These are phyloP conservation scores for Parazoanthus atlanticus DNA, from an alignment of 92 coral and sea anemone species.

Conservation along the genomic window DNA sequence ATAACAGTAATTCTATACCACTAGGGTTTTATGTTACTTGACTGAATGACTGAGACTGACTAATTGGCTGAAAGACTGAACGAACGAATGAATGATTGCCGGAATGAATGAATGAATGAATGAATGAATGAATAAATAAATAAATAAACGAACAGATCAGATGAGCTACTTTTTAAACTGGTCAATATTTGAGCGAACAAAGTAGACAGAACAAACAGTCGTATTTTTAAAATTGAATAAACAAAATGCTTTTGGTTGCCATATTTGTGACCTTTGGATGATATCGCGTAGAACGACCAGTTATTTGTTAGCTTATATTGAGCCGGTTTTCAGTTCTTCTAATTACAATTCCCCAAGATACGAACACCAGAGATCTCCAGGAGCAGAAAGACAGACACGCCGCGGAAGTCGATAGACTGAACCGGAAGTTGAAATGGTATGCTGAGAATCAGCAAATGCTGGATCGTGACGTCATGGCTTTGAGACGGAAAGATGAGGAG, in stretches of 20 bases:
- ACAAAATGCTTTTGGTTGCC: too few relatives aligned
- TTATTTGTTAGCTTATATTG: not conserved
- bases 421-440: constrained; percentile 94
- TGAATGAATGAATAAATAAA: not conserved
- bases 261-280: too few relatives aligned
- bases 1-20: too few relatives aligned
- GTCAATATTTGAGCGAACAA: not conserved
- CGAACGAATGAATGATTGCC: not conserved
- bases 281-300: not conserved
- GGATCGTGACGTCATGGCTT: constrained; percentile 78
- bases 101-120: not conserved
- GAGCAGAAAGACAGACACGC: constrained; percentile 75
- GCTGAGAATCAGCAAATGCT: constrained; percentile 95
- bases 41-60: not conserved
- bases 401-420: constrained; percentile 80
- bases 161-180: not conserved
- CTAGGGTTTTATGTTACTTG: not conserved
- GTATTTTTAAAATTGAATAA: too few relatives aligned
- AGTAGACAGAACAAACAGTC: too few relatives aligned
- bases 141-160: too few relatives aligned
- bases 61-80: not conserved
- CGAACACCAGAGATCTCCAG: constrained; percentile 36
- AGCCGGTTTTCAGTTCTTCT: not conserved
- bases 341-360: constrained; percentile 10
- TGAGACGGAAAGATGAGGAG: constrained; percentile 87